Evolutionary conservation across 2,888 invertebrate genomes (phyloP).

Genomic region (Ormyrus labotus): DNA sequence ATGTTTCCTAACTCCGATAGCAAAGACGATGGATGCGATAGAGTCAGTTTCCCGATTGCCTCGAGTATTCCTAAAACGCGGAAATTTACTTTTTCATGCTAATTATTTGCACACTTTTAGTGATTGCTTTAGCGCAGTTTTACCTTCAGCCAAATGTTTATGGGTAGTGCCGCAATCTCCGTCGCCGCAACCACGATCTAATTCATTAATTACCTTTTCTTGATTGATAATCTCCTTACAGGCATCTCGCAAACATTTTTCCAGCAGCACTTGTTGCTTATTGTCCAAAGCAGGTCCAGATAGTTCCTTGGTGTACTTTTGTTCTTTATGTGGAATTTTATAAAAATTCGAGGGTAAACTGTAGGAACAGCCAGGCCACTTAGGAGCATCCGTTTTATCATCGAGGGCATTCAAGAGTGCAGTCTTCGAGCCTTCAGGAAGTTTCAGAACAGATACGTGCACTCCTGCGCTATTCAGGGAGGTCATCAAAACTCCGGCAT

Average conservation of each 20-base stretch:
- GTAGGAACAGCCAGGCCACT: conserved; percentile 78
- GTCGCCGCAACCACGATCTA: conserved; percentile 81
- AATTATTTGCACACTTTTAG: too few species aligned
- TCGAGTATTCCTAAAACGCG: conserved; percentile 63
- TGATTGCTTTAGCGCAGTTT: conserved; percentile 4
- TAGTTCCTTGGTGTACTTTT: conserved; percentile 36
- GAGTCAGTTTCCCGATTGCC: conserved; percentile 60
- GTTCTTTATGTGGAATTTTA: conserved; percentile 30
- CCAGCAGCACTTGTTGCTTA: conserved; percentile 64
- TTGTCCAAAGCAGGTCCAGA: conserved; percentile 61
- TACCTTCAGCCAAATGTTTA: conserved; percentile 79
- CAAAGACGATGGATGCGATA: conserved; percentile 75
- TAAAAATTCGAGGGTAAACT: conserved; percentile 66
- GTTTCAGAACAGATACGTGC: conserved; percentile 83
- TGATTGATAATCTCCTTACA: conserved; percentile 67
- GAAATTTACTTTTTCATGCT: too few species aligned
- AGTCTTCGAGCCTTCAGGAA: conserved; percentile 74
- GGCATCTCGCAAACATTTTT: conserved; percentile 73
- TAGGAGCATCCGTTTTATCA: conserved; percentile 78
- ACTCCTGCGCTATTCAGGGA: conserved; percentile 88
- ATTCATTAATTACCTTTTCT: conserved; percentile 68
- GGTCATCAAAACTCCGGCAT: conserved; percentile 80
- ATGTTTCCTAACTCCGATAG: conserved; percentile 79
- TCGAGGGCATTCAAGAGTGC: conserved; percentile 80
- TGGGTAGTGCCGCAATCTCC: conserved; percentile 82